Evolutionary conservation across 2,797 vertebrate species (phyloP).

Genomic region (Chrysocyon brachyurus): DNA sequence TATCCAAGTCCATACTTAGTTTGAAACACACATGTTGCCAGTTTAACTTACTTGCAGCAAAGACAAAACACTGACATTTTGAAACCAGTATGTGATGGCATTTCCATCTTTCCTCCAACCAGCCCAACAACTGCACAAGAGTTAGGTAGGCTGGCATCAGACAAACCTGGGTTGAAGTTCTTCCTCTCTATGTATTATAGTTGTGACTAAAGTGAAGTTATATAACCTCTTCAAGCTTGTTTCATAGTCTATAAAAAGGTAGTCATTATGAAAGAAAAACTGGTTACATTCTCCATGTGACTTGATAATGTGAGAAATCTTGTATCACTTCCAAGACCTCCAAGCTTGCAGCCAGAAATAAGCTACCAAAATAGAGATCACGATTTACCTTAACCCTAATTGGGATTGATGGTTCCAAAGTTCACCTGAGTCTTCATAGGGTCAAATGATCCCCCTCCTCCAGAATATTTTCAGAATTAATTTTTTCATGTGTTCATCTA

Average conservation of each 20-base stretch:
- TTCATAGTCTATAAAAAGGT: neutral
- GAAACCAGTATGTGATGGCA: neutral
- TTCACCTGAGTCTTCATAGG: neutral
- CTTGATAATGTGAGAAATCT: neutral
- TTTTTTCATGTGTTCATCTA: neutral
- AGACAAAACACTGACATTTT: neutral
- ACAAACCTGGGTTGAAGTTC: neutral
- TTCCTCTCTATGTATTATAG: neutral
- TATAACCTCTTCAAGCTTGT: neutral
- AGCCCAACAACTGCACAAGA: neutral
- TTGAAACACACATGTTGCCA: neutral
- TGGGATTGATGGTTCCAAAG: neutral
- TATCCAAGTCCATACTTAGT: neutral
- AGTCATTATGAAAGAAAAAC: neutral
- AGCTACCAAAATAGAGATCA: neutral
- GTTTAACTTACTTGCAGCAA: neutral
- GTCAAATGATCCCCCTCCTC: neutral
- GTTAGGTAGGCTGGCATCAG: neutral
- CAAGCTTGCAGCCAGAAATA: neutral
- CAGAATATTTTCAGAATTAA: conserved; percentile 1
- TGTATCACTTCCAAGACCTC: neutral
- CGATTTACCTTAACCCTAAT: neutral
- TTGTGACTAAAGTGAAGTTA: neutral
- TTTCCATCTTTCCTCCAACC: neutral
- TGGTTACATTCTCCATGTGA: neutral